These are phyloP conservation scores for Macrobrachium nipponense DNA, from an alignment of 1,140 invertebrate genomes.

Conservation along the genomic window DNA sequence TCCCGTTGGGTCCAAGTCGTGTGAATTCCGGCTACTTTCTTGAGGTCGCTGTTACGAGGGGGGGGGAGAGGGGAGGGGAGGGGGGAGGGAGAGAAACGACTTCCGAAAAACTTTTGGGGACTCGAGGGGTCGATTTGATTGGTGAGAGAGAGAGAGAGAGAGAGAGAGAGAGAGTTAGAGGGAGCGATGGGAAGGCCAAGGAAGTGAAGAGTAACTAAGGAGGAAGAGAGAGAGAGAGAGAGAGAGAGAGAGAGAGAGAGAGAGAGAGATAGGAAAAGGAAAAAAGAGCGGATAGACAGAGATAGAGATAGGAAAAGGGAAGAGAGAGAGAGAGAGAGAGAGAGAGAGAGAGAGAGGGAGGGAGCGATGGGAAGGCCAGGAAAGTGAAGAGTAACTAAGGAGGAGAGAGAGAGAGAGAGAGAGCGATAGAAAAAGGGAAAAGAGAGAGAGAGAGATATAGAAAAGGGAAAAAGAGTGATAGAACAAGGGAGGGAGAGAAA, in stretches of 20 bases:
- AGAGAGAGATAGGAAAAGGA: conserved; percentile 2
- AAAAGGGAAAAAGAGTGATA: too few species aligned
- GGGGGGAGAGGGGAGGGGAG: background rate
- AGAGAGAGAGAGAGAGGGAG: background rate
- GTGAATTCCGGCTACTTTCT: too few species aligned
- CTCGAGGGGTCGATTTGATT: background rate
- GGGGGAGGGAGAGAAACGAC: background rate
- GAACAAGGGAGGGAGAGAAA: background rate
- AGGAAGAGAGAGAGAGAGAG: background rate
- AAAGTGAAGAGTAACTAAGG: background rate
- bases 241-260: background rate
- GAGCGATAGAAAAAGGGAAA: background rate
- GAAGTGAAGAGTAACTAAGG: too few species aligned
- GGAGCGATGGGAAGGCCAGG: background rate
- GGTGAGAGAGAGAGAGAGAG: background rate
- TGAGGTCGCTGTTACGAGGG: too few species aligned
- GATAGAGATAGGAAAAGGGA: background rate
- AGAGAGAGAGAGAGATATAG: background rate
- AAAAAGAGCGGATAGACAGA: too few species aligned
- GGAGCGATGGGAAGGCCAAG: too few species aligned
- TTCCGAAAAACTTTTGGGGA: background rate
- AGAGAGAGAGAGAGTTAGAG: conserved; percentile 5
- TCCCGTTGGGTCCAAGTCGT: too few species aligned
- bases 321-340: background rate
- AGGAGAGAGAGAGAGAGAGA: conserved; percentile 29